Base-by-base conservation (phyloP, 2,113 vertebrate genomes). In the Lanius ludovicianus region DNA sequence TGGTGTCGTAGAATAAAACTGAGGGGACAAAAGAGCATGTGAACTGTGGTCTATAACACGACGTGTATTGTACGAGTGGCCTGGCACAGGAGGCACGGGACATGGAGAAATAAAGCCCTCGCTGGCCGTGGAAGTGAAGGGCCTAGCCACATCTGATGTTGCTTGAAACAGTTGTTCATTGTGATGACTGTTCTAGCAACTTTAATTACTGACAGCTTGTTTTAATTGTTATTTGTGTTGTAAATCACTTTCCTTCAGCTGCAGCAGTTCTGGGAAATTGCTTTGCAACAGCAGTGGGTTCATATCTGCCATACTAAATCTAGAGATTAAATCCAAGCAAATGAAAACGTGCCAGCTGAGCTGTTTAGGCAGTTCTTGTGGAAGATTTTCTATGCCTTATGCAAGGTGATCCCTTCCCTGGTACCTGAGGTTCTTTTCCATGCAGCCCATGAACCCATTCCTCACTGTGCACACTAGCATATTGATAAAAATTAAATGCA, bases 1-100 rank as follows among this genome's bases (percentile, higher is more conserved):
- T 28, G 33, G 12, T 53, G 47, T 35, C 3, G 5, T 18, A 9
- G 30, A 41, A 35, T 31, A 19, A 47, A 62, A 41, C 2, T 17
- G 46, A 75, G 20, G 11, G 25, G 17, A 13, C 53, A 9, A 7
- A 68, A 17, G 19, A 52, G 4, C 11, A 0, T 10, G 1, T 6
- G 24, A 31, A 8, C 0, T 0, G 56, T 19, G 44, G 7, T 18
- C 20, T 53, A 0, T 53, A 0, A 37, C 53, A 1, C 1, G 0
- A 19, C 0, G 1, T 0, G 1, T 39, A 1, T 15, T 37, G 55
- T 14, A 6, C 6, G 0, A 13, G 20, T 10, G 50, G 50, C 50
- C 50, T 17, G 1, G 41, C 33, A 4, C 1, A 39, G 53, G 44
- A 59, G 14, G 47, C 55, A 8, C 8, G 4, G 35, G 39, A 23